Percentiles rank a stretch among this genome's conserved stretches.
These are phyloP conservation scores for Oryzias dopingdopingensis DNA, from an alignment of 2,797 vertebrate species.

Conservation along the genomic window DNA sequence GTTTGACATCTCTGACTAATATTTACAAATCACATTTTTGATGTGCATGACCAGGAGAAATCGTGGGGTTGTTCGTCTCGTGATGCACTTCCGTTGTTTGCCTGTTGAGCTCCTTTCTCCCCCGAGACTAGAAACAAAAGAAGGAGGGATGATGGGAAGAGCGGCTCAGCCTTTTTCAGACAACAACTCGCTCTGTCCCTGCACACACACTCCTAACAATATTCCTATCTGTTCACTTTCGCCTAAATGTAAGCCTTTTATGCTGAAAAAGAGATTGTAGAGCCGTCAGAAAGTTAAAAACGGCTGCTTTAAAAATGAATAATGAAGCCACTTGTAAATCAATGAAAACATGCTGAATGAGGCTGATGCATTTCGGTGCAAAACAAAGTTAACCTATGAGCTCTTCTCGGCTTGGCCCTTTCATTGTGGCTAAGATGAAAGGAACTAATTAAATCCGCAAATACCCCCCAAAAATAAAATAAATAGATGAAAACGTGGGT, in stretches of 20 bases:
- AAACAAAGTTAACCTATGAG: conserved; percentile 49
- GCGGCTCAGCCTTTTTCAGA: conserved; percentile 72
- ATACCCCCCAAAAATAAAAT: conserved; percentile 27
- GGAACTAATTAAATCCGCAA: conserved; percentile 46
- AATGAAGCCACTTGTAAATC: conserved; percentile 67
- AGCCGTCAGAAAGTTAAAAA: conserved; percentile 50
- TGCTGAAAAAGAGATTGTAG: conserved; percentile 30
- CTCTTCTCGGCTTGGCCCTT: conserved; percentile 20
- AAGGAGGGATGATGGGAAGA: conserved; percentile 68
- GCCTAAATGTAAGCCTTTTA: conserved; percentile 33
- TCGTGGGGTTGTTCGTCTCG: conserved; percentile 65
- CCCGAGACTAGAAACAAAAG: conserved; percentile 77
- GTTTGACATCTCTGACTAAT: too few relatives aligned
- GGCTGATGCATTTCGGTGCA: conserved; percentile 36
- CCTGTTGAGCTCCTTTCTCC: conserved; percentile 67
- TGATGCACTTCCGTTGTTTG: conserved; percentile 75
- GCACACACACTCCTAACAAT: conserved; percentile 54
- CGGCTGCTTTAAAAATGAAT: conserved; percentile 51
- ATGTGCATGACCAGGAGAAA: conserved; percentile 24
- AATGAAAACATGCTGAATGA: conserved; percentile 40
- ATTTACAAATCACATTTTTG: too few relatives aligned
- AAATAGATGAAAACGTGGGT: conserved; percentile 20
- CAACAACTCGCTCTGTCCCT: conserved; percentile 73
- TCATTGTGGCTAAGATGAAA: conserved; percentile 35
- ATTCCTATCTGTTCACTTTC: conserved; percentile 25